A percentile compares a stretch with the other conserved stretches of the same genome.
Conservation (phyloP, 2,888 invertebrate genomes). For the Drosophila nr. perissopoda region DNA sequence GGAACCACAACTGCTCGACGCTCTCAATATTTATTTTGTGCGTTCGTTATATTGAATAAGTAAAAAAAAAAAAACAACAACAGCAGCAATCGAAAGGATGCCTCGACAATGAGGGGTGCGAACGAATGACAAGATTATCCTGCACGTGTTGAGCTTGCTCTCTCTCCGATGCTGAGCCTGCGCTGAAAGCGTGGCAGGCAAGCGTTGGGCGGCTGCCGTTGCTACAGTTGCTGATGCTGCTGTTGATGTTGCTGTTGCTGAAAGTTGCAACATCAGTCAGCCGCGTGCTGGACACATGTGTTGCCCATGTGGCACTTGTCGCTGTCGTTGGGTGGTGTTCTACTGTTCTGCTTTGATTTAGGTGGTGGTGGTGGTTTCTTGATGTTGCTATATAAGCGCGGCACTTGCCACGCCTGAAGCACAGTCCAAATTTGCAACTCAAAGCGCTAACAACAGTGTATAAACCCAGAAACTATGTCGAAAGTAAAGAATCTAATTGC, state of each 20-base stretch:
- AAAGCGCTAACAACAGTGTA: slow-evolving; percentile 34
- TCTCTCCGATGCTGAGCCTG: slow-evolving; percentile 34
- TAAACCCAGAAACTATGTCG: slow-evolving; percentile 46
- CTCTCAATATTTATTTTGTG: slow-evolving; percentile 81
- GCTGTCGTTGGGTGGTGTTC: slow-evolving; percentile 54
- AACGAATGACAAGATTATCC: slow-evolving; percentile 69
- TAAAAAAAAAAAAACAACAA: slow-evolving; percentile 35
- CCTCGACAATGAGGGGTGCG: slow-evolving; percentile 56
- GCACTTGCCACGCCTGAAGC: slow-evolving; percentile 50
- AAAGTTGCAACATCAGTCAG: slow-evolving; percentile 51
- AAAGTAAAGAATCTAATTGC: slow-evolving; percentile 68
- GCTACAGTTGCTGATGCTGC: slow-evolving; percentile 12
- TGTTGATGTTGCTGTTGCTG: slow-evolving; percentile 30
- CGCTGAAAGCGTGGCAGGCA: slow-evolving; percentile 75
- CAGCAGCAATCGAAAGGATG: slow-evolving; percentile 43
- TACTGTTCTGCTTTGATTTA: slow-evolving; percentile 25
- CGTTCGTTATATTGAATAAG: slow-evolving; percentile 73
- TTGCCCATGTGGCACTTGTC: slow-evolving; percentile 72
- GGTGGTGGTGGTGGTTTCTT: slow-evolving; percentile 41
- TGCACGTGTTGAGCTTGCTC: slow-evolving; percentile 79
- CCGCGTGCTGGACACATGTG: slow-evolving; percentile 74
- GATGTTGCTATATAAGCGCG: slow-evolving; percentile 65
- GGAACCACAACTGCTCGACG: slow-evolving; percentile 83
- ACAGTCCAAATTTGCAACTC: slow-evolving; percentile 67
- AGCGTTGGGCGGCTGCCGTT: slow-evolving; percentile 61